Evolutionary conservation across 2,113 vertebrate genomes (phyloP).

Genomic region (Corydoras maculifer): DNA sequence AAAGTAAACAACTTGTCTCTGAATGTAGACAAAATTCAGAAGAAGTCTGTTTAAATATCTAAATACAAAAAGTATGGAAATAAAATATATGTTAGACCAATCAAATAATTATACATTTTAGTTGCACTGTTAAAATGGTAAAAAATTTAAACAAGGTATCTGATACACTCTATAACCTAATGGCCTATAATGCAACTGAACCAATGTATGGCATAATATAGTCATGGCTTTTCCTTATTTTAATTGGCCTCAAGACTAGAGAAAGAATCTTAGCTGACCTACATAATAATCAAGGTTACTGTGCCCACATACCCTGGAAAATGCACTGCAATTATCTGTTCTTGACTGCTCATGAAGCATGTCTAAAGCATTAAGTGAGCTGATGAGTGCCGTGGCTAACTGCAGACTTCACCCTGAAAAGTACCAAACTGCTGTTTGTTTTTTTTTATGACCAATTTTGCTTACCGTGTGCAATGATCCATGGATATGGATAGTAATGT

Average conservation of each 20-base stretch:
- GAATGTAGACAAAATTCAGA: too few relatives aligned
- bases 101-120: too few relatives aligned
- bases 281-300: slow-evolving; percentile 37
- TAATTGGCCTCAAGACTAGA: slow-evolving; percentile 40
- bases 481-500: slow-evolving; percentile 15
- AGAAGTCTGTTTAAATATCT: too few relatives aligned
- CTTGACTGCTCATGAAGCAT: slow-evolving; percentile 30
- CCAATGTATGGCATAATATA: slow-evolving; percentile 31
- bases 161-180: slow-evolving; percentile 20
- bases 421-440: slow-evolving; percentile 4
- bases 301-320: slow-evolving; percentile 23
- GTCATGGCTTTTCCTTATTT: slow-evolving; percentile 24
- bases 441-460: background rate
- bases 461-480: slow-evolving; percentile 13
- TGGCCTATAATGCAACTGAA: slow-evolving; percentile 20
- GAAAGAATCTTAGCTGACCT: slow-evolving; percentile 46
- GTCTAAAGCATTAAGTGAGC: slow-evolving; percentile 29
- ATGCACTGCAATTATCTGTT: slow-evolving; percentile 40
- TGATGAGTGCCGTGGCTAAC: slow-evolving; percentile 6
- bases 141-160: background rate
- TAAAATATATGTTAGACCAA: too few relatives aligned
- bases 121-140: background rate
- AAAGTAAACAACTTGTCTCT: too few relatives aligned
- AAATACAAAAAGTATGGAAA: too few relatives aligned
- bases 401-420: background rate